These are phyloP conservation scores for Meandrusa payeni DNA, from an alignment of 2,888 invertebrate genomes.

Conservation along the genomic window DNA sequence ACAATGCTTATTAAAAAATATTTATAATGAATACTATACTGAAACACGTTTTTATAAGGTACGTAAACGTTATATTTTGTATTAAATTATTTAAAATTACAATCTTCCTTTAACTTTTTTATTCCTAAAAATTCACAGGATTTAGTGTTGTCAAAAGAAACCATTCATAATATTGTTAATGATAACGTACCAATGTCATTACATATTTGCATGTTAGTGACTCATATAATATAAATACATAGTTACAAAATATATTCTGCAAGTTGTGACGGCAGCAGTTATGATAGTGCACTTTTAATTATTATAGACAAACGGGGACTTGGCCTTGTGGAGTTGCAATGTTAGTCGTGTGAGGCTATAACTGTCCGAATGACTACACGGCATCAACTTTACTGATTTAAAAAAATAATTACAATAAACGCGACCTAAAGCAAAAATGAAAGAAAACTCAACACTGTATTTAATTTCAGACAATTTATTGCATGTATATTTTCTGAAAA, in stretches of 20 bases:
- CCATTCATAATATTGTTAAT: constrained; percentile 70
- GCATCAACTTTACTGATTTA: constrained; percentile 76
- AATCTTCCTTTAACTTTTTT: too few species aligned
- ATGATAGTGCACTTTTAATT: constrained; percentile 76
- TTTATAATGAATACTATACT: too few species aligned
- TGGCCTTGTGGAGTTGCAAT: constrained; percentile 80
- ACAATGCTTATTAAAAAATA: too few species aligned
- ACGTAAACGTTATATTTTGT: too few species aligned
- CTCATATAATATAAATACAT: constrained; percentile 80
- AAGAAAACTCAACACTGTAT: constrained; percentile 60
- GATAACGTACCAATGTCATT: constrained; percentile 67
- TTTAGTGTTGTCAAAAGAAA: too few species aligned
- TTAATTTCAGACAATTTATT: constrained; percentile 78
- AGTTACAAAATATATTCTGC: constrained; percentile 78
- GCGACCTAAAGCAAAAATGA: constrained; percentile 53
- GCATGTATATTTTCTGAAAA: constrained; percentile 74
- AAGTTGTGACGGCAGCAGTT: constrained; percentile 73
- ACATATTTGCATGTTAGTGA: constrained; percentile 82
- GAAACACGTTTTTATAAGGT: too few species aligned
- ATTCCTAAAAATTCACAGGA: too few species aligned
- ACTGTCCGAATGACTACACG: constrained; percentile 69
- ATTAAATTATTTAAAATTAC: too few species aligned
- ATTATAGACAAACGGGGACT: constrained; percentile 76
- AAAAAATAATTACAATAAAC: constrained; percentile 31
- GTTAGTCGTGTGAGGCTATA: constrained; percentile 79